Evolutionary conservation across 2,888 invertebrate genomes (phyloP), one percentile per base, ranked within the genome.

Genomic region (Zygothrica quintamaculata): DNA sequence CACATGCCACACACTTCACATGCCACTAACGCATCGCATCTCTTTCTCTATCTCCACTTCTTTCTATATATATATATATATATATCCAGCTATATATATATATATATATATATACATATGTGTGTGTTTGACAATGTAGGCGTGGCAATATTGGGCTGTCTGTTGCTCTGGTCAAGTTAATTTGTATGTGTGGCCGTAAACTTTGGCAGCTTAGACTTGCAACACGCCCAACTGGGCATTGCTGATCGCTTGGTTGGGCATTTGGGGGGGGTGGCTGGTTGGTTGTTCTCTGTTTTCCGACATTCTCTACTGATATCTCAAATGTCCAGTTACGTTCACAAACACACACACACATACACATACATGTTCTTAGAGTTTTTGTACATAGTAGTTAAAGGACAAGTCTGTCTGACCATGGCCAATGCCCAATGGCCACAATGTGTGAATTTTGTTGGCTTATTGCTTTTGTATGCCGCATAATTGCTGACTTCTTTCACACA

Each of bases 371-470:
- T 13, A 22, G 53, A 58, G 55, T 66, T 66, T 66, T 59, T 59
- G 40, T 47, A 4, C 18, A 44, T 29, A 25, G 40, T 25, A 31
- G 47, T 36, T 36, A 1, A 36, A n/a, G n/a, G n/a, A n/a, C n/a
- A n/a, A n/a, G n/a, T n/a, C n/a, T n/a, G n/a, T 56, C 37, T 26
- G 4, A 25, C n/a, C 4, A n/a, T 33, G 58, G 50, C 52, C 43
- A 25, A 44, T 68, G 52, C 15, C 46, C 61, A 57, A 64, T 74
- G 72, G 66, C 64, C 80, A 80, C 81, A 86, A 80, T 86, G 80
- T 80, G 80, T 80, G 80, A 86, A 86, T 86, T 80, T 80, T 80
- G 80, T 84, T 80, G 84, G 80, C 87, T 80, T 80, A 86, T 86
- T 80, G 84, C 87, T 86, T 84, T 80, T 84, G 74, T 80, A 84